Evolutionary conservation across 1,140 invertebrate genomes (phyloP).

Genomic region (Mercenaria mercenaria): DNA sequence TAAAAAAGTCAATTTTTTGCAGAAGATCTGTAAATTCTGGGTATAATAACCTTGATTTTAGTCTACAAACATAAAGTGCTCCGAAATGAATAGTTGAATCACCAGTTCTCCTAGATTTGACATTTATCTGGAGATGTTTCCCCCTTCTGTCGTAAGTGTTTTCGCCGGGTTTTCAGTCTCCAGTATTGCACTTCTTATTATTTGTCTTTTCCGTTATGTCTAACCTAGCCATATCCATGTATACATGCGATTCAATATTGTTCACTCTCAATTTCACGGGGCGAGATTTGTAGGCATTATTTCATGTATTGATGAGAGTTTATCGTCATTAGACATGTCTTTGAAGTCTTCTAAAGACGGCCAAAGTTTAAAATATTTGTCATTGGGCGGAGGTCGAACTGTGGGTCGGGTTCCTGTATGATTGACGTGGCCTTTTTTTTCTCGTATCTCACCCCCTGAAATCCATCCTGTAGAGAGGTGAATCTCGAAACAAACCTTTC

Average conservation of each 20-base stretch:
- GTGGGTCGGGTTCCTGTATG: neutral
- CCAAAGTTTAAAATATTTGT: neutral
- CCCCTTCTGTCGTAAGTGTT: neutral
- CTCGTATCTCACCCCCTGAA: neutral
- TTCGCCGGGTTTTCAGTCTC: neutral
- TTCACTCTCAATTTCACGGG: neutral
- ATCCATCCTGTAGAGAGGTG: neutral
- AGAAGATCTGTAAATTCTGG: too few relatives aligned
- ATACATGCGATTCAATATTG: neutral
- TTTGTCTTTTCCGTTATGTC: neutral
- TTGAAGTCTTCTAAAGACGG: neutral
- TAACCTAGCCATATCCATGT: neutral
- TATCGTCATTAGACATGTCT: neutral
- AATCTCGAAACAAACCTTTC: too few relatives aligned
- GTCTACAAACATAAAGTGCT: neutral
- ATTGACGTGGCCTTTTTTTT: neutral
- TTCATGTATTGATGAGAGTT: neutral
- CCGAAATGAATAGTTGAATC: neutral
- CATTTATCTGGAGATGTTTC: too few relatives aligned
- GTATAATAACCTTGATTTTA: too few relatives aligned
- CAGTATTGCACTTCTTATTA: neutral
- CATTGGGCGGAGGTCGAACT: neutral
- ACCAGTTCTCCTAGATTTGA: neutral
- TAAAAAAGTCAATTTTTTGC: neutral
- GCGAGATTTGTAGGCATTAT: neutral